Conservation (phyloP, 2,888 invertebrate genomes). For the Anticlea derivata region DNA sequence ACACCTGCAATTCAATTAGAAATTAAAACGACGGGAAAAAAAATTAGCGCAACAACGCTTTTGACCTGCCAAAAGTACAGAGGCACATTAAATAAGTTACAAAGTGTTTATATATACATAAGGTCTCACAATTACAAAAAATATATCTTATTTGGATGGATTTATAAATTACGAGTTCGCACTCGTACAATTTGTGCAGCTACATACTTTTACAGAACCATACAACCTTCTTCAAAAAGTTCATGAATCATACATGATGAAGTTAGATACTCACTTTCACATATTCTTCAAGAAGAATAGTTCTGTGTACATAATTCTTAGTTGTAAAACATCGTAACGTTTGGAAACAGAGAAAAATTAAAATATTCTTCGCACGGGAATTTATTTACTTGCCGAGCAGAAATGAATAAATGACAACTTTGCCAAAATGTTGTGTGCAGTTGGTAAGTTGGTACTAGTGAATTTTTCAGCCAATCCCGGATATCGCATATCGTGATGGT, state of each 20-base stretch:
- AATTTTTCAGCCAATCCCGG: constrained; percentile 63
- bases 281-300: constrained; percentile 48
- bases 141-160: constrained; percentile 51
- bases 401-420: constrained; percentile 64
- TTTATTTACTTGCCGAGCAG: constrained; percentile 75
- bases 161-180: constrained; percentile 72
- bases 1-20: constrained; percentile 74
- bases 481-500: constrained; percentile 50
- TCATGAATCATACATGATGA: constrained; percentile 64
- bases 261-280: constrained; percentile 61
- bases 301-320: constrained; percentile 50
- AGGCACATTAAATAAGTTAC: background rate
- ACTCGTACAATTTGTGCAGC: constrained; percentile 75
- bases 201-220: constrained; percentile 79
- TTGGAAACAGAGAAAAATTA: constrained; percentile 74
- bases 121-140: too few relatives aligned
- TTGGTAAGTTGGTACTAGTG: constrained; percentile 77
- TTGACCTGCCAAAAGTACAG: background rate
- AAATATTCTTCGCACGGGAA: constrained; percentile 63
- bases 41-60: constrained; percentile 48
- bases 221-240: constrained; percentile 80
- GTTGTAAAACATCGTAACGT: constrained; percentile 57
- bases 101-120: background rate
- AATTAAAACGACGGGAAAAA: constrained; percentile 69
- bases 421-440: constrained; percentile 62